phyloP scores from a whole-genome alignment of 1,140 invertebrate species.

The Drosophila virilis region DNA sequence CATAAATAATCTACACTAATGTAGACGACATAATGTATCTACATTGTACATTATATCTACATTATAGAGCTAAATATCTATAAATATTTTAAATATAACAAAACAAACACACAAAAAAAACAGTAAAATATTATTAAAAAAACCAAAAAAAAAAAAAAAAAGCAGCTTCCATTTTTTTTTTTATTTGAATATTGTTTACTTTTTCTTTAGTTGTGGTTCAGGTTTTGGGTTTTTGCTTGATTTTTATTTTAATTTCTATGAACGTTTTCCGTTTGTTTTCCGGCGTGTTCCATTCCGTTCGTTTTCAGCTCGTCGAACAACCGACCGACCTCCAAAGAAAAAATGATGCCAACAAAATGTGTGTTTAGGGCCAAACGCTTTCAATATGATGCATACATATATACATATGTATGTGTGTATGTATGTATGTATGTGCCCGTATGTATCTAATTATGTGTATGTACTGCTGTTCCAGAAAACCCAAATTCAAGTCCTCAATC shows the following conservation, averaged over 20 bases:
- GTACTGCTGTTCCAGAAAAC: constrained; percentile 6
- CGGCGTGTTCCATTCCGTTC: constrained; percentile 6
- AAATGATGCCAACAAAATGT: constrained; percentile 4
- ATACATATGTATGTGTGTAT: not conserved
- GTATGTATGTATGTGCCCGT: not conserved
- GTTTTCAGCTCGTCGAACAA: not conserved
- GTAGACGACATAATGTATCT: constrained; percentile 63
- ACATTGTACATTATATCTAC: constrained; percentile 78
- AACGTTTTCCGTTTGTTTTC: not conserved
- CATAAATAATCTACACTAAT: constrained; percentile 41
- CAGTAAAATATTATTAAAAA: constrained; percentile 80
- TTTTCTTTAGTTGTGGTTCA: constrained; percentile 29
- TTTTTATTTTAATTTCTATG: not conserved
- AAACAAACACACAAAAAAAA: constrained; percentile 58
- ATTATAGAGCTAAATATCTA: constrained; percentile 74
- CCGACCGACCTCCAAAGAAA: not conserved
- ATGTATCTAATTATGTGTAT: not conserved
- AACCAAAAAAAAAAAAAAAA: constrained; percentile 51
- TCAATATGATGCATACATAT: constrained; percentile 17
- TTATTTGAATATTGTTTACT: constrained; percentile 16
- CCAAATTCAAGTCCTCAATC: constrained; percentile 9
- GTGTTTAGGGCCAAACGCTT: constrained; percentile 20
- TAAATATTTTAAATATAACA: constrained; percentile 68
- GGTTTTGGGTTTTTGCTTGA: constrained; percentile 1
- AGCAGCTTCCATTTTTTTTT: constrained; percentile 4